Base-by-base conservation (phyloP, 1,140 invertebrate species). In the Drosophila prosaltans region DNA sequence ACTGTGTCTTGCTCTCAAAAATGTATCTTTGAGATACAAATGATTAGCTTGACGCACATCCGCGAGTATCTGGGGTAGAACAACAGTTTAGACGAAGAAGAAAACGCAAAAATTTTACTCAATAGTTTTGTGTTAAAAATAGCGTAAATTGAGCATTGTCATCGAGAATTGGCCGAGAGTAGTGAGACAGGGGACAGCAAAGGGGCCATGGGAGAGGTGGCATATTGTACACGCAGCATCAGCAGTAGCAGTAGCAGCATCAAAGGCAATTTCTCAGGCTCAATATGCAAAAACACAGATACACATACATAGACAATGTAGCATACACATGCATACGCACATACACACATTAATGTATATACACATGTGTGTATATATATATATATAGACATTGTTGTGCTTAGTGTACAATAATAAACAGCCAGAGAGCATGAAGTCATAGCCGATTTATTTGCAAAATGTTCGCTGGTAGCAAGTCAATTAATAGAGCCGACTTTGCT, bases 101-200 rank as follows among this genome's bases (percentile, higher is more conserved):
- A 69, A 58, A 43, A 58, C 43, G 55, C 36, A 39, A 72, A 72
- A 36, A 36, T 51, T 51, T 51, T 82, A 83, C 65, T 83, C 80
- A 82, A 82, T 82, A 81, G 78, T 81, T 86, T 86, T 71, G 71
- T 80, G 76, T 80, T 79, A 88, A 89, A 88, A 88, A 89, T 89
- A 88, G 86, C 74, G 68, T 65, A 62, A 78, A 89, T 89, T 69
- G 70, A 74, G 79, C 75, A 86, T 85, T 86, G 78, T 85, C 75
- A 81, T 72, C 75, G 30, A 48, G 30, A 48, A 51, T 51, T 36
- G 32, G 32, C 45, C 24, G 21, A 9, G 45, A 41, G 61, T 58
- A 21, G 21, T 36, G 32, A 36, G 43, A 8, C 11, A 11, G 21
- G n/a, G n/a, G n/a, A n/a, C n/a, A n/a, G n/a, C n/a, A n/a, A n/a